Percentiles rank a stretch among this genome's conserved stretches.
phyloP scores from a whole-genome alignment of 2,113 vertebrate genomes.

The Brachionichthys hirsutus region DNA sequence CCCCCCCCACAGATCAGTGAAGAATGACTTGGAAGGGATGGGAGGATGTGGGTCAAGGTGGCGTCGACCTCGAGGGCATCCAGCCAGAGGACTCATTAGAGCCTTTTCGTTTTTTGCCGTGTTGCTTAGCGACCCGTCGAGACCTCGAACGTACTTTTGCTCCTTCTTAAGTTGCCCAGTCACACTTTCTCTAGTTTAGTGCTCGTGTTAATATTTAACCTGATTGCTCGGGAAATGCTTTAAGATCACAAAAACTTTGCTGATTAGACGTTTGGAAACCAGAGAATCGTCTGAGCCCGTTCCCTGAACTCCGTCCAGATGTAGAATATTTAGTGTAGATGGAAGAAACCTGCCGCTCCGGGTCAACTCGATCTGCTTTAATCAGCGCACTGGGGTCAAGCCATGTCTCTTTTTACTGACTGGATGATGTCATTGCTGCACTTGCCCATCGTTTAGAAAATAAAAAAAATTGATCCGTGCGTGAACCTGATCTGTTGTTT shows the following conservation, averaged over 20 bases:
- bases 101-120: conserved; percentile 16
- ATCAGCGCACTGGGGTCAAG: conserved; percentile 39
- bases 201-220: background rate
- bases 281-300: conserved; percentile 19
- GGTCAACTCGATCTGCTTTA: conserved; percentile 38
- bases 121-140: conserved; percentile 38
- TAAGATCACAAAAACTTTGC: conserved; percentile 18
- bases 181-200: too few species aligned
- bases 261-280: conserved; percentile 46
- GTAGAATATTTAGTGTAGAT: conserved; percentile 56
- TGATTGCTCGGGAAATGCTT: conserved; percentile 14
- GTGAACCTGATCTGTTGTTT: conserved; percentile 32
- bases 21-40: background rate
- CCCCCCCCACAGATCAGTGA: conserved; percentile 22
- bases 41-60: conserved; percentile 47
- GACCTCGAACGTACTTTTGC: conserved; percentile 20
- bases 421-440: conserved; percentile 39
- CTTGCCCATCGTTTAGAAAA: conserved; percentile 8
- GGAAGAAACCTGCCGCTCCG: conserved; percentile 45
- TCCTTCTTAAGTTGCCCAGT: conserved; percentile 28
- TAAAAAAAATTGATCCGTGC: background rate
- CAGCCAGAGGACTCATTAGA: conserved; percentile 15
- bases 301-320: conserved; percentile 55
- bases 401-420: conserved; percentile 24
- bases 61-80: conserved; percentile 50